These are phyloP conservation scores for Lepidurus packardi DNA, from an alignment of 1,140 invertebrate genomes.

Conservation along the genomic window DNA sequence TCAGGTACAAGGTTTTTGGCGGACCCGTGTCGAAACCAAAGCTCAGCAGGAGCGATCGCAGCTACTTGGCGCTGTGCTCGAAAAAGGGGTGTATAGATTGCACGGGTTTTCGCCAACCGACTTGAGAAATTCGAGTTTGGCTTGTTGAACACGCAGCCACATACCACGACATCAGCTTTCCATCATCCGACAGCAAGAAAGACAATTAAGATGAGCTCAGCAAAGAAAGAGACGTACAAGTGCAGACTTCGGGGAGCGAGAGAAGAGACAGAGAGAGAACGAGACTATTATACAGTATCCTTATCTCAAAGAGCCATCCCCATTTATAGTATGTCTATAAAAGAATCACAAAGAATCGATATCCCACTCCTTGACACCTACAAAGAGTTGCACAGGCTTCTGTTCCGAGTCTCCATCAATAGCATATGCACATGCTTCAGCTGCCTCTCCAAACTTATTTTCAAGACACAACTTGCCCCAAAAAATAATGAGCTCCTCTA, in stretches of 20 bases:
- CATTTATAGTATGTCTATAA: neutral
- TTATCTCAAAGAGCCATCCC: neutral
- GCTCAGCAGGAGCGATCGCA: neutral
- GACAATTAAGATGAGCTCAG: constrained; percentile 17
- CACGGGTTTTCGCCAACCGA: neutral
- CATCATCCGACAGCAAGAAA: constrained; percentile 8
- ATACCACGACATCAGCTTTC: neutral
- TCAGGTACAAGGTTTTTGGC: neutral
- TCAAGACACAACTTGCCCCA: too few species aligned
- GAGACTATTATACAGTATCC: neutral
- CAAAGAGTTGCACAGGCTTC: neutral
- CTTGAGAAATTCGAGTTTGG: constrained; percentile 19
- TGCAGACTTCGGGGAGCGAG: neutral
- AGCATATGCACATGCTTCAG: too few species aligned
- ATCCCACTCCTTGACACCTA: neutral
- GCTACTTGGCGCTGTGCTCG: neutral
- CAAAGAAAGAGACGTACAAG: neutral
- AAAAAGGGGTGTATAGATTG: neutral
- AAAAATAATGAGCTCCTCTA: too few species aligned
- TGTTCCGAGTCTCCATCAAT: too few species aligned
- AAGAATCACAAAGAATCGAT: constrained; percentile 8
- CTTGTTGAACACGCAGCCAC: constrained; percentile 1
- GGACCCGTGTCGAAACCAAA: neutral
- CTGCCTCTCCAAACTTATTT: too few species aligned
- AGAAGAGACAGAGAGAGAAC: neutral